A percentile compares a stretch with the other conserved stretches of the same genome.
Conservation (phyloP, 2,888 invertebrate species). For the Xestobium rufovillosum region DNA sequence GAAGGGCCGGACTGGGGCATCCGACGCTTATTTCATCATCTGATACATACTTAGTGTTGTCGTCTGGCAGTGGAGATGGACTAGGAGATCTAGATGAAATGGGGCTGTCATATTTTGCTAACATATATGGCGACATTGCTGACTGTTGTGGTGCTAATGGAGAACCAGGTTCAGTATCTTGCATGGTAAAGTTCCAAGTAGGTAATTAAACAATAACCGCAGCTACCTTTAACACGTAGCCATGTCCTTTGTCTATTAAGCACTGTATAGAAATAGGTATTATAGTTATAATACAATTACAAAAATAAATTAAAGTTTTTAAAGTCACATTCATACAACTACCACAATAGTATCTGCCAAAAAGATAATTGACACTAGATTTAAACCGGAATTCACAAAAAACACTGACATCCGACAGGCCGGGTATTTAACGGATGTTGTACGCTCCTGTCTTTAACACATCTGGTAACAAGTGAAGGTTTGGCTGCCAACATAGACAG, state of each 20-base stretch:
- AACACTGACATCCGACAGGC: no score
- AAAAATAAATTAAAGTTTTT: no score
- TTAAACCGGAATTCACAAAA: no score
- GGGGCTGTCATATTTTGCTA: conserved; percentile 39
- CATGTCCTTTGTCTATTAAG: no score
- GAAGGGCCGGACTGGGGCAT: conserved; percentile 55
- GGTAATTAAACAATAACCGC: no score
- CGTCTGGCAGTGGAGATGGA: conserved; percentile 43
- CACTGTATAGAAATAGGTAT: no score
- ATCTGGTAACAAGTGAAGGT: conserved; percentile 42
- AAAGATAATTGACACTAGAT: no score
- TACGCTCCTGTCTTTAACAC: conserved; percentile 31
- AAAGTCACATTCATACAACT: no score
- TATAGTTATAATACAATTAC: no score
- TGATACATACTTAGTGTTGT: conserved; percentile 35
- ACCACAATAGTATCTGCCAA: no score
- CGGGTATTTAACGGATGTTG: no score
- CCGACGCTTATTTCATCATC: conserved; percentile 77
- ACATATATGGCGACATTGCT: conserved; percentile 40
- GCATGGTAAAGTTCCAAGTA: conserved; percentile 34
- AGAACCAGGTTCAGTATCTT: conserved; percentile 38
- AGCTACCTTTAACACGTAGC: no score
- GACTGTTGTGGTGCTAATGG: conserved; percentile 28
- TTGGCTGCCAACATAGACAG: conserved; percentile 32
- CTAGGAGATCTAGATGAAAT: conserved; percentile 43